A percentile compares a stretch with the other conserved stretches of the same genome.
phyloP scores from a whole-genome alignment of 2,888 invertebrate species.

The Drosophila robusta region DNA sequence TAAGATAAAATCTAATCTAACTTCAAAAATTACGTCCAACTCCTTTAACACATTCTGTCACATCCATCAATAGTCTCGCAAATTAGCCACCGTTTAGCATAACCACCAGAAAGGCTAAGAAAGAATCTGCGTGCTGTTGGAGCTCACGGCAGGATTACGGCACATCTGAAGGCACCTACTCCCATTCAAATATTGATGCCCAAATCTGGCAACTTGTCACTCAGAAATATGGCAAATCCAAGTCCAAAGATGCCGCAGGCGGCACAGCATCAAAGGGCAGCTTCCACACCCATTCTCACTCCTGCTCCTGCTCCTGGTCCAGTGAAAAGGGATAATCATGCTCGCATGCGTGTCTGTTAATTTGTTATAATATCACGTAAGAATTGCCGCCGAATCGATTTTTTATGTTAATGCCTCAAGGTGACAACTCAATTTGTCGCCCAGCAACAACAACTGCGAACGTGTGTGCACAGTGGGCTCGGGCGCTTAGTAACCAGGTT shows the following conservation, averaged over 20 bases:
- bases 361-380: constrained; percentile 76
- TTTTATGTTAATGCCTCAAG: constrained; percentile 72
- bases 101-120: background rate
- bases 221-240: constrained; percentile 42
- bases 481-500: constrained; percentile 55
- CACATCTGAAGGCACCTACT: constrained; percentile 35
- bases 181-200: constrained; percentile 35
- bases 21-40: background rate
- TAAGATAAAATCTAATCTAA: background rate
- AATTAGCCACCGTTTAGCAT: constrained; percentile 4
- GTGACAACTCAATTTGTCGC: constrained; percentile 76
- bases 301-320: constrained; percentile 3
- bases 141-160: constrained; percentile 39
- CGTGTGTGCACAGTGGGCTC: constrained; percentile 58
- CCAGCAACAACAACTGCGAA: constrained; percentile 24
- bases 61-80: background rate
- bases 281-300: background rate
- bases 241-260: constrained; percentile 40
- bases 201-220: constrained; percentile 60
- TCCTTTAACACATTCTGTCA: background rate
- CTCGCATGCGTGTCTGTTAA: constrained; percentile 60
- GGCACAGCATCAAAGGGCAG: constrained; percentile 17
- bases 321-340: constrained; percentile 66
- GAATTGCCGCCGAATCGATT: constrained; percentile 65
- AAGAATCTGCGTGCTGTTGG: constrained; percentile 23